Base-by-base conservation (phyloP, 2,888 invertebrate species). In the Dicranocentrus wangi region DNA sequence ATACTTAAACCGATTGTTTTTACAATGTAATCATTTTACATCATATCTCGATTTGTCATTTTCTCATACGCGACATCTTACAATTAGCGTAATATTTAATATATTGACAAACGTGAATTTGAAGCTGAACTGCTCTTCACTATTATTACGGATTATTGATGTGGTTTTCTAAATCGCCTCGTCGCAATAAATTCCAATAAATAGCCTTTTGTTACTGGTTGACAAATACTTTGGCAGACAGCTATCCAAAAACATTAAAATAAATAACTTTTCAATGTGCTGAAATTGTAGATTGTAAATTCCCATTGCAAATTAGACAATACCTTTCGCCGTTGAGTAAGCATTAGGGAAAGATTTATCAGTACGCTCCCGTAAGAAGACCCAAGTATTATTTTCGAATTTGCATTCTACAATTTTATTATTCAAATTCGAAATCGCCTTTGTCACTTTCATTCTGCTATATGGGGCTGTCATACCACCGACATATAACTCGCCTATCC, bases 291-390 rank as follows among this genome's bases (percentile, higher is more conserved):
- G n/a, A n/a, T n/a, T n/a, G n/a, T n/a, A n/a, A n/a, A n/a, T n/a
- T n/a, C n/a, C n/a, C n/a, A n/a, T n/a, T n/a, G n/a, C n/a, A n/a
- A n/a, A 55, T 21, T 55, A 21, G 7, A n/a, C 15, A 86, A 88
- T 89, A 95, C 95, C 93, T 87, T 90, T 88, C 1, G 98, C 98
- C 10, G 99, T 99, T 7, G 90, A 91, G 85, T 89, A 93, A 85
- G 95, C 94, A 89, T 99, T 99, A 0, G 99, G 98, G 89, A 93
- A 95, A 0, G 96, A 95, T 90, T 99, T 99, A 89, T 99, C 99
- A 0, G 95, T 97, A 85, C 99, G 91, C 88, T 97, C 95, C 78
- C 99, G 91, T 95, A 99, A 95, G 88, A 95, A 97, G 69, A 93
- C 92, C 99, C 99, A 99, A 39, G 87, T 87, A 43, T 92, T 91